phyloP scores from a whole-genome alignment of 1,140 invertebrate species.

The Aleiodes sp. region DNA sequence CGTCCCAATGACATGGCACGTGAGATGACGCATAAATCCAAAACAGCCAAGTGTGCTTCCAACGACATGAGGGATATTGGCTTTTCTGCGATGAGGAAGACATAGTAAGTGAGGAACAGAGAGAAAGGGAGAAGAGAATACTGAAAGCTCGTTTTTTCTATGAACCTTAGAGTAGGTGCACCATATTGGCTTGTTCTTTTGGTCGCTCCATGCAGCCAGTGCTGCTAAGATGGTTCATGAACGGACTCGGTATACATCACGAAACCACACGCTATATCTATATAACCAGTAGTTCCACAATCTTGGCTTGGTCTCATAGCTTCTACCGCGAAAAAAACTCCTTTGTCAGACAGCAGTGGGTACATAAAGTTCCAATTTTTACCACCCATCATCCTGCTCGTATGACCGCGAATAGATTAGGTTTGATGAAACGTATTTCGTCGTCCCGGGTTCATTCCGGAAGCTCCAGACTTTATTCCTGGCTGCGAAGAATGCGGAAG shows the following conservation, averaged over 20 bases:
- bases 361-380: not conserved
- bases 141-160: not conserved
- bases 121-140: not conserved
- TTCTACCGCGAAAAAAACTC: too few species aligned
- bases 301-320: too few species aligned
- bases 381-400: not conserved
- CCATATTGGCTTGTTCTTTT: conserved; percentile 4
- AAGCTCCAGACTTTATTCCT: not conserved
- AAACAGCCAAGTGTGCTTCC: not conserved
- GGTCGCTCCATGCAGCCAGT: not conserved
- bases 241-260: not conserved
- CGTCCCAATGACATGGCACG: not conserved
- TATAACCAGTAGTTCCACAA: not conserved
- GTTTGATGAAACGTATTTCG: not conserved
- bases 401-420: not conserved
- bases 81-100: not conserved
- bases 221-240: conserved; percentile 3
- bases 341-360: not conserved
- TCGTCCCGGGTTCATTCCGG: not conserved
- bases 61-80: conserved; percentile 13
- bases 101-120: not conserved
- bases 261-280: not conserved
- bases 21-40: conserved; percentile 11
- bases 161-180: not conserved
- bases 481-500: not conserved